Percentiles rank a stretch among this genome's conserved stretches.
These are phyloP conservation scores for Leptinotarsa tumamoca DNA, from an alignment of 2,888 invertebrate genomes.

Conservation along the genomic window DNA sequence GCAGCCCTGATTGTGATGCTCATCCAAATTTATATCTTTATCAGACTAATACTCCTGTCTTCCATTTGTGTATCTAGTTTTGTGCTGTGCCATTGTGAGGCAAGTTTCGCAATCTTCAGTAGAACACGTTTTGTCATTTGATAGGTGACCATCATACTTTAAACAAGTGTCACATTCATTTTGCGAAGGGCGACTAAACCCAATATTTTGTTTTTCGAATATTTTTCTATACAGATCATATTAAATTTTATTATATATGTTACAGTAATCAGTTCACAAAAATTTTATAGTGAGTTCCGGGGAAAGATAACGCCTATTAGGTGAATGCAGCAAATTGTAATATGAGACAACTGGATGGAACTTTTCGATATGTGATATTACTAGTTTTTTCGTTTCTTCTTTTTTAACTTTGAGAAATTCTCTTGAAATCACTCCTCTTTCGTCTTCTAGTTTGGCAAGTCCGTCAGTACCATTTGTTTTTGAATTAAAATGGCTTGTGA, in stretches of 20 bases:
- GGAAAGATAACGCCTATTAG: not conserved
- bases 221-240: constrained; percentile 22
- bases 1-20: constrained; percentile 2
- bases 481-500: not conserved
- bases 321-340: constrained; percentile 4
- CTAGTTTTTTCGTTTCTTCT: not conserved
- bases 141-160: not conserved
- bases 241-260: constrained; percentile 6
- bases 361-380: constrained; percentile 2
- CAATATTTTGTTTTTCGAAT: constrained; percentile 20
- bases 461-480: not conserved
- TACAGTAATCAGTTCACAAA: constrained; percentile 13
- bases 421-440: not conserved
- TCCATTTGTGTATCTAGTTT: not conserved
- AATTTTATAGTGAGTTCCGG: constrained; percentile 1
- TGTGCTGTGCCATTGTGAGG: not conserved
- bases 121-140: not conserved
- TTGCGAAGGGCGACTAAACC: constrained; percentile 6
- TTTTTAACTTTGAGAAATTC: not conserved
- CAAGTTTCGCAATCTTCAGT: not conserved
- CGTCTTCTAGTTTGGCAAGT: not conserved
- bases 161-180: constrained; percentile 10
- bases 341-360: not conserved
- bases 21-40: not conserved
- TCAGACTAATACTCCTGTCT: constrained; percentile 1